Conservation (phyloP, 2,113 vertebrate species). For the Lates calcarifer region DNA sequence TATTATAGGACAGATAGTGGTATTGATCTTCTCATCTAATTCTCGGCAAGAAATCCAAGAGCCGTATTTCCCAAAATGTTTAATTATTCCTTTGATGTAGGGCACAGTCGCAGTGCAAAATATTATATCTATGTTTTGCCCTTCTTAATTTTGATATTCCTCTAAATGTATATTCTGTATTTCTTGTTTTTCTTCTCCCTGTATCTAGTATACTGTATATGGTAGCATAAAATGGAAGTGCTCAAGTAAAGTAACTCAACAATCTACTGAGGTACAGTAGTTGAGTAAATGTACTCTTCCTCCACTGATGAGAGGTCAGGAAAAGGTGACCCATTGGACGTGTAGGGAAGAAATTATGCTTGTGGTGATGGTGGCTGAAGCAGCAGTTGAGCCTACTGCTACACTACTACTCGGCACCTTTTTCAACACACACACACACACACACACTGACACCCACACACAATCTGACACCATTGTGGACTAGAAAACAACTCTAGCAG, state of each 20-base stretch:
- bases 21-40: no score
- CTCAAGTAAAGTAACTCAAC: neutral
- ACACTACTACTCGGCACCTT: constrained; percentile 49
- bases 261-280: neutral
- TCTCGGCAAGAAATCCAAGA: no score
- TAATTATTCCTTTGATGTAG: no score
- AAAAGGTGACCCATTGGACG: constrained; percentile 33
- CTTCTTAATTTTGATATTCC: neutral
- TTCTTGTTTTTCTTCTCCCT: neutral
- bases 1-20: no score
- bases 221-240: neutral
- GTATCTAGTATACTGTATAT: neutral
- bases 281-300: neutral
- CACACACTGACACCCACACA: constrained; percentile 50
- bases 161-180: neutral
- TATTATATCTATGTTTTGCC: no score
- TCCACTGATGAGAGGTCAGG: constrained; percentile 39
- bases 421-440: constrained; percentile 35
- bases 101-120: no score
- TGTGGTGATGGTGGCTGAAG: constrained; percentile 36
- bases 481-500: constrained; percentile 39
- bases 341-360: constrained; percentile 19
- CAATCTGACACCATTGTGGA: constrained; percentile 41
- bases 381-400: constrained; percentile 51
- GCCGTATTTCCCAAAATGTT: no score